Percentiles rank a stretch among this genome's conserved stretches.
These are phyloP conservation scores for Hipparchia semele DNA, from an alignment of 2,888 invertebrate genomes.

Conservation along the genomic window DNA sequence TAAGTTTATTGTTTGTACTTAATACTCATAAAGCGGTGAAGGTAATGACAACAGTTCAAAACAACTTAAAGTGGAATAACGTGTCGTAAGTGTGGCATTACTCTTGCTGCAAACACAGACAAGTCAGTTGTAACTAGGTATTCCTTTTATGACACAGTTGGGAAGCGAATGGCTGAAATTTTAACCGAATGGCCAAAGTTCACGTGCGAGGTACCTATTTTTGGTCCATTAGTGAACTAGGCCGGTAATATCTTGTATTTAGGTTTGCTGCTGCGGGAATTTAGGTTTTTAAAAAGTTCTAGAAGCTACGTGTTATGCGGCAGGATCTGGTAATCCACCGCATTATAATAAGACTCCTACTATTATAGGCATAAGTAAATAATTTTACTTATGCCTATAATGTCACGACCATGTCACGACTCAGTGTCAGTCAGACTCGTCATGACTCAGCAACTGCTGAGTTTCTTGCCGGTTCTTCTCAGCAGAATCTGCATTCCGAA, in stretches of 20 bases:
- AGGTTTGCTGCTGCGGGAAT: too few species aligned
- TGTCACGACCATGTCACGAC: too few species aligned
- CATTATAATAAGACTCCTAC: too few species aligned
- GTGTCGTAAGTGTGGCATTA: not conserved
- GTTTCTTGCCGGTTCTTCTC: too few species aligned
- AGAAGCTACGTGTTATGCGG: too few species aligned
- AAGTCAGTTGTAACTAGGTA: slow-evolving; percentile 7
- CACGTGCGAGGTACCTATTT: not conserved
- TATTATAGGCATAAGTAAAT: too few species aligned
- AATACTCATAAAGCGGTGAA: not conserved
- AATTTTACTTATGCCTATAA: too few species aligned
- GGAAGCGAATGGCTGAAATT: slow-evolving; percentile 10
- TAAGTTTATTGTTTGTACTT: too few species aligned
- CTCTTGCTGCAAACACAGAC: slow-evolving; percentile 1
- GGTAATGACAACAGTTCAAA: not conserved
- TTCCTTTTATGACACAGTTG: slow-evolving; percentile 13
- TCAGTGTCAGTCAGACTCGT: too few species aligned
- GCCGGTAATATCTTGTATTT: not conserved
- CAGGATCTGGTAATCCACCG: too few species aligned
- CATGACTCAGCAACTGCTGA: too few species aligned
- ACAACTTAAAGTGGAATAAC: not conserved
- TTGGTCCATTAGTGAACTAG: slow-evolving; percentile 11
- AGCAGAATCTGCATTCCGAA: too few species aligned
- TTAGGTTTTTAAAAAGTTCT: not conserved
- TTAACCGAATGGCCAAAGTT: slow-evolving; percentile 16